Base-by-base conservation (phyloP, 2,797 vertebrate species). In the Botia almorhae region DNA sequence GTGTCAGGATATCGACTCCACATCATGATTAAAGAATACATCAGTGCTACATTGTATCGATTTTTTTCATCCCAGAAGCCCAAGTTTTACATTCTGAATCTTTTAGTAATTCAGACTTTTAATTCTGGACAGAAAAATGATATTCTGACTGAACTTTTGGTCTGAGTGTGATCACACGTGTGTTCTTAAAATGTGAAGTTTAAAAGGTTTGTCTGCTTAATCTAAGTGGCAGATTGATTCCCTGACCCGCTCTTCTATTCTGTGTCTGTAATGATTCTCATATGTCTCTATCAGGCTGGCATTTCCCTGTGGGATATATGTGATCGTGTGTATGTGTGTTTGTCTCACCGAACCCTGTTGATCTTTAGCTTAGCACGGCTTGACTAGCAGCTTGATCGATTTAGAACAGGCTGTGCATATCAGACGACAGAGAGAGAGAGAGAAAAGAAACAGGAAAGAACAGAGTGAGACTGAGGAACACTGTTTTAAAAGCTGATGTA, bases 251-350 rank as follows among this genome's bases (percentile, higher is more conserved):
- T 63, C 46, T 72, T 79, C 69, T 53, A 6, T 72, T 55, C 33
- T 79, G 77, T 71, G 68, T 64, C 77, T 79, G 61, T 64, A 71
- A 78, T 78, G 68, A 78, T 51, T 78, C 67, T 61, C 67, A 70
- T 69, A 78, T 60, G 43, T 69, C 76, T 51, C 2, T 70, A 51
- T 78, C 67, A 78, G 67, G 26, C 56, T 70, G 67, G 55, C 67
- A 70, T 78, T 78, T 51, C 76, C 67, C 67, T 33, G n/a, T 1
- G 5, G 67, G 17, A 63, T 39, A 46, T 48, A n/a, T 78, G 67
- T 51, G 56, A 63, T 10, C 33, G 50, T 72, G 12, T 58, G 70
- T 73, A 36, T 61, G 26, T 39, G 14, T 48, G 19, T 33, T 8
- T 74, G 19, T 61, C 0, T 69, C 13, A 46, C 36, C 46, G 75